phyloP scores from a whole-genome alignment of 2,888 invertebrate species.

The Hetaerina titia region DNA sequence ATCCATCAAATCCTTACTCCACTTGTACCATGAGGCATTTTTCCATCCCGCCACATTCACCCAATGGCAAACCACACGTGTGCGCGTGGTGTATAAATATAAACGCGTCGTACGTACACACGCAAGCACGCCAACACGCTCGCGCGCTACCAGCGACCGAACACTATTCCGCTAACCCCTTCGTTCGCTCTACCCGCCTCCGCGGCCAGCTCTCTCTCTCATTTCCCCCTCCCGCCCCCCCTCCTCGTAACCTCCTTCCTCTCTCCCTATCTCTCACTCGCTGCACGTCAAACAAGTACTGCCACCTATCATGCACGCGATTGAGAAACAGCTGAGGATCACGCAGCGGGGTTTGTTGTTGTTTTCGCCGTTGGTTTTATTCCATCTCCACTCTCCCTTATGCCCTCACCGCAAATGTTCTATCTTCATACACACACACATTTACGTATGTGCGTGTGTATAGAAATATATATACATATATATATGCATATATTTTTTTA shows the following conservation, averaged over 20 bases:
- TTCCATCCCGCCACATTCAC: background rate
- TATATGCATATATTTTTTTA: no score
- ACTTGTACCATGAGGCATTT: background rate
- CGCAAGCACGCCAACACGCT: background rate
- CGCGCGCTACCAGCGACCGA: background rate
- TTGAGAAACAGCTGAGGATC: constrained; percentile 52
- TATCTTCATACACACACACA: no score
- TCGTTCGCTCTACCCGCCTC: background rate
- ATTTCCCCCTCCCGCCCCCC: background rate
- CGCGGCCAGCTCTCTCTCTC: background rate
- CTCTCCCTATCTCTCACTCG: constrained; percentile 1
- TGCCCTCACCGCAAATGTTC: no score
- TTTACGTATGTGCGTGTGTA: no score
- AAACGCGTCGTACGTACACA: background rate
- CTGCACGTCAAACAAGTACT: constrained; percentile 59
- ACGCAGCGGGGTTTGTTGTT: constrained; percentile 54
- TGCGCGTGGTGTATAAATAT: background rate
- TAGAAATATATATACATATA: no score
- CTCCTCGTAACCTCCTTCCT: background rate
- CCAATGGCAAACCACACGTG: background rate
- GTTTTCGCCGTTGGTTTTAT: background rate
- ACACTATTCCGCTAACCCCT: background rate
- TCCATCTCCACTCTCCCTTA: no score
- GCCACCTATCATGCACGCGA: constrained; percentile 55
- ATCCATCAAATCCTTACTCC: background rate